Base-by-base conservation (phyloP, 2,113 vertebrate species). In the Lampris megalopsis region DNA sequence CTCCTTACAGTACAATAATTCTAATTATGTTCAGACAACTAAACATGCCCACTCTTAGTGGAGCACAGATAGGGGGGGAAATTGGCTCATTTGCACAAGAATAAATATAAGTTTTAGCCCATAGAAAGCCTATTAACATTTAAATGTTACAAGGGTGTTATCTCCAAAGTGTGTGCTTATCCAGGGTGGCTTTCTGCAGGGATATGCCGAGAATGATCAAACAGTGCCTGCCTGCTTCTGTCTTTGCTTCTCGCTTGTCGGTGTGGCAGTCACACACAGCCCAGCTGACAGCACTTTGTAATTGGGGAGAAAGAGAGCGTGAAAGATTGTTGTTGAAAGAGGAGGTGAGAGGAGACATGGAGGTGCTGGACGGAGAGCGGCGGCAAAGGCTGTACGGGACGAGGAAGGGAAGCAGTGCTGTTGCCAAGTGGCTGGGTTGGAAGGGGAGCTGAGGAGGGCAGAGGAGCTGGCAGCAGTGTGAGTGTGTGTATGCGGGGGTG, bases 31-130 rank as follows among this genome's bases (percentile, higher is more conserved):
- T 89, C 89, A 82, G 84, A 91, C 91, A 93, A 90, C 90, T 90
- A 92, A 93, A 93, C 92, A 92, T 89, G 88, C 91, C 85, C 79
- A 84, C 85, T 89, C 88, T 88, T 91, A 93, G 75, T 87, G 88
- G 80, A 79, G 88, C 81, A 84, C 75, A 90, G 90, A 92, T 91
- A 92, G 77, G 86, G 74, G 86, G 74, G 76, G 77, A 87, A 92
- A 91, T 92, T 91, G 82, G 89, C 89, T 93, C 84, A 94, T 93
- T 94, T 94, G 90, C 92, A 93, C 92, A 92, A 92, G 89, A 92
- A 94, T 93, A 92, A 89, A 89, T 91, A 84, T 92, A 89, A 83
- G 87, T 92, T 91, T 86, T 86, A 90, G 88, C 88, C 89, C 83
- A 91, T 89, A 83, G 78, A 92, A 92, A 93, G 87, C 83, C 84